Conservation (phyloP, 2,888 invertebrate species). For the Lasioglossum lativentre region DNA sequence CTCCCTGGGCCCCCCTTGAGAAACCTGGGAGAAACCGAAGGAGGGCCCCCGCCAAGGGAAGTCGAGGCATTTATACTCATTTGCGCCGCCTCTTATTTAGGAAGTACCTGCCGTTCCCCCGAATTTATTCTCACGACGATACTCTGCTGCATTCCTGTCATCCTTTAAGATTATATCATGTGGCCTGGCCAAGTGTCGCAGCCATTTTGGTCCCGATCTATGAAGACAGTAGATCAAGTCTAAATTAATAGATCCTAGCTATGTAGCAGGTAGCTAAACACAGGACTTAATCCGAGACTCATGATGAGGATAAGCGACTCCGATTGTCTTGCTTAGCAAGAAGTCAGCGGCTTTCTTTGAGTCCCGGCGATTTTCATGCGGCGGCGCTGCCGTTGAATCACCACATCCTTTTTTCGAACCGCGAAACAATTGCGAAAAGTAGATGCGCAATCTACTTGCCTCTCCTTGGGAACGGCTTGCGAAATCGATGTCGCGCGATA, state of each 20-base stretch:
- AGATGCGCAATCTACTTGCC: slow-evolving; percentile 63
- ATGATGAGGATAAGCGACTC: no score
- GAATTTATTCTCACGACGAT: slow-evolving; percentile 8
- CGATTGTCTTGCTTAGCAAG: no score
- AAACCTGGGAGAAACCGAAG: slow-evolving; percentile 38
- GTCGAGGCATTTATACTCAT: slow-evolving; percentile 42
- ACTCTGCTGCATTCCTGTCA: background rate
- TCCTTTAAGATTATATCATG: background rate
- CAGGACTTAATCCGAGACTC: no score
- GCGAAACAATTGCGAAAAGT: slow-evolving; percentile 62
- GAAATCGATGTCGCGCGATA: slow-evolving; percentile 82
- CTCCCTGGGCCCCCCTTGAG: slow-evolving; percentile 43
- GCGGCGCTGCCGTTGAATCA: slow-evolving; percentile 59
- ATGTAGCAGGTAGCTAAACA: no score
- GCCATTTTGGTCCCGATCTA: no score
- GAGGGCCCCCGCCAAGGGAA: slow-evolving; percentile 17
- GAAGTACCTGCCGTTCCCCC: background rate
- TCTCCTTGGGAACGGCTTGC: slow-evolving; percentile 80
- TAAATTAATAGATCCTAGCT: no score
- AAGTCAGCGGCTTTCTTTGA: background rate
- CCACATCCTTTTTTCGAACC: slow-evolving; percentile 58
- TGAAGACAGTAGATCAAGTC: no score
- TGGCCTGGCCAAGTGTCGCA: no score
- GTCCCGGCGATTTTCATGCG: background rate
- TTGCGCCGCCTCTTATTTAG: slow-evolving; percentile 48